Evolutionary conservation across 2,888 invertebrate species (phyloP), one percentile per base, ranked within the genome.

Genomic region (Terebella lapidaria): DNA sequence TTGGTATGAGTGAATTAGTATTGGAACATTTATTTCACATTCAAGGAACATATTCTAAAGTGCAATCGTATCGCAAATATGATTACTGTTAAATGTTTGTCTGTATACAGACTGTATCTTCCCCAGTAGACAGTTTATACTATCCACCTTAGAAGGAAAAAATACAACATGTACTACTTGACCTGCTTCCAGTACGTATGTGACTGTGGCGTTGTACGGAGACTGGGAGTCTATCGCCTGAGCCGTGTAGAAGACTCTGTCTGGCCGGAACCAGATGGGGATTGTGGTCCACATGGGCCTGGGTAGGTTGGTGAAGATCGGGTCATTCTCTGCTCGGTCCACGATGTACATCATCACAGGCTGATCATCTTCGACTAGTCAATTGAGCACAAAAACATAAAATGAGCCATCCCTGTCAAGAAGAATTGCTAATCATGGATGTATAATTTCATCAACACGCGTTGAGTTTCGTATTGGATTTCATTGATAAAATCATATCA

Each of bases 251-350:
- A 63, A 5, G 4, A 35, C 35, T 26, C 56, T 63, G 49, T 58
- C 54, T 1, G 63, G 63, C 2, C 63, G 51, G 20, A 61, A 52
- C 63, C 63, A 63, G n/a, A 25, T 25, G 3, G 63, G 63, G 18
- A 63, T 55, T 5, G 26, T 51, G n/a, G 56, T 29, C n/a, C 29
- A 20, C 45, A 63, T 22, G 18, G 60, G 58, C 22, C 27, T 29
- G 24, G 63, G 63, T 22, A 20, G 22, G 52, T 60, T 57, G 52
- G 42, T 57, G 53, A 63, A 60, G 5, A 62, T 27, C 5, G 53
- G 27, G 28, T 25, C 26, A 10, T 27, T 15, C 5, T 10, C 5
- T 27, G 15, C 28, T 5, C 53, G 26, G 5, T 53, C 53, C 5
- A 20, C 42, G 26, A 53, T 29, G n/a, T 20, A 22, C 54, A 30